phyloP scores from a whole-genome alignment of 2,113 vertebrate species.

The Meles meles region DNA sequence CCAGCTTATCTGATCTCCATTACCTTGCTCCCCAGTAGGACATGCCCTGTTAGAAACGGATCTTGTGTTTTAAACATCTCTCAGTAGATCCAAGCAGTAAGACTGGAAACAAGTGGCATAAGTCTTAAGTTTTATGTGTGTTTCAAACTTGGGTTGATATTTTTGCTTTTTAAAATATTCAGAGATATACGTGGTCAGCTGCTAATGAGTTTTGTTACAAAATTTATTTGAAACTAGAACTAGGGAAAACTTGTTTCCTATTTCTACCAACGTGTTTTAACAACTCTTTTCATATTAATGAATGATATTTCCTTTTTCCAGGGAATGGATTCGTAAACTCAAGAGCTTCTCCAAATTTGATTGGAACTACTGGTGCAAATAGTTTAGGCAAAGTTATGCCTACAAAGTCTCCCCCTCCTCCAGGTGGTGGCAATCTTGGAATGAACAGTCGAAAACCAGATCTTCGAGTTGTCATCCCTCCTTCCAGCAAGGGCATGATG shows the following conservation, averaged over 20 bases:
- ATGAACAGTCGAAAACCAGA: slow-evolving; percentile 97
- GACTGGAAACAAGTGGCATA: neutral
- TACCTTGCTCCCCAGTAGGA: neutral
- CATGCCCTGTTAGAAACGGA: neutral
- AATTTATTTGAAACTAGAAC: neutral
- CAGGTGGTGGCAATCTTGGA: slow-evolving; percentile 91
- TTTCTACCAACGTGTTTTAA: neutral
- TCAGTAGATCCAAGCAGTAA: neutral
- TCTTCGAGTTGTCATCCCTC: slow-evolving; percentile 97
- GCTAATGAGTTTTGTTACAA: neutral
- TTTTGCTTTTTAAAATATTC: neutral
- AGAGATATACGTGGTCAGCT: neutral
- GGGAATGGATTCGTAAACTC: slow-evolving; percentile 97
- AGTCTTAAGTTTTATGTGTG: neutral
- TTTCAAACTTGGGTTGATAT: neutral
- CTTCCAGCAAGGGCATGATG: slow-evolving; percentile 98
- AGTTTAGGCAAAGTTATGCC: slow-evolving; percentile 96
- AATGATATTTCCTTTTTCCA: slow-evolving; percentile 55
- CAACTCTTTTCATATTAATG: neutral
- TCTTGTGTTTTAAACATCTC: neutral
- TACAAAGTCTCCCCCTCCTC: slow-evolving; percentile 96
- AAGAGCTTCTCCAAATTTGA: slow-evolving; percentile 93
- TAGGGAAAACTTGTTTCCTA: neutral
- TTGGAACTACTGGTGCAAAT: slow-evolving; percentile 90
- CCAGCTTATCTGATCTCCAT: neutral